Evolutionary conservation across 2,113 vertebrate genomes (phyloP), one percentile per base, ranked within the genome.

Genomic region (Eidolon helvum): DNA sequence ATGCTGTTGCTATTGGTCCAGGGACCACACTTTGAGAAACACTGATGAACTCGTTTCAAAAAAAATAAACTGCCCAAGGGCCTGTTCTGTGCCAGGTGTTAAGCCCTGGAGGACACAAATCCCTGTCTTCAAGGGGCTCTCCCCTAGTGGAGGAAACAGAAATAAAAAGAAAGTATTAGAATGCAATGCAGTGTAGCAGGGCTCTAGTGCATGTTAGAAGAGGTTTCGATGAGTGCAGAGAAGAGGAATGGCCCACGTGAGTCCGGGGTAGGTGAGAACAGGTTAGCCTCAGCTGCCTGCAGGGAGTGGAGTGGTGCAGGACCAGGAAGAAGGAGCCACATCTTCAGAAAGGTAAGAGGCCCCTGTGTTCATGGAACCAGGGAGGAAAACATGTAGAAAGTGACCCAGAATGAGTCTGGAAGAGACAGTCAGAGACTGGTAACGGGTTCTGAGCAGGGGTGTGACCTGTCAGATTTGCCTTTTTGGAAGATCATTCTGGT

Each of bases 161-260:
- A 45, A 53, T n/a, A 5, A 45, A 30, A 57, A 28, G 35, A 18
- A 75, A 63, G 28, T 11, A 50, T 1, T 1, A 5, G 16, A 48
- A 50, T 2, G 0, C 22, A 50, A 10, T 4, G 18, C 45, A 66
- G 0, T n/a, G 55, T 18, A 61, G 9, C 22, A 6, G 6, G 65
- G 19, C 19, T 57, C 75, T 19, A 0, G 26, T 1, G 7, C 68
- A 79, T 15, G 14, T 16, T 9, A 53, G 78, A 35, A 15, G 55
- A 48, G 40, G 57, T 71, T 82, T 53, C 5, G 2, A 8, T 43
- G 48, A 12, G 59, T 53, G 4, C 18, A 68, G 7, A 43, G 22
- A 8, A 33, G 50, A 53, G 43, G 14, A 77, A 24, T 10, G 18
- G 2, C 19, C 55, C 15, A 1, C 35, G 26, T 14, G 14, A 26